Evolutionary conservation across 2,888 invertebrate species (phyloP).

Genomic region (Microplitis deprimator): DNA sequence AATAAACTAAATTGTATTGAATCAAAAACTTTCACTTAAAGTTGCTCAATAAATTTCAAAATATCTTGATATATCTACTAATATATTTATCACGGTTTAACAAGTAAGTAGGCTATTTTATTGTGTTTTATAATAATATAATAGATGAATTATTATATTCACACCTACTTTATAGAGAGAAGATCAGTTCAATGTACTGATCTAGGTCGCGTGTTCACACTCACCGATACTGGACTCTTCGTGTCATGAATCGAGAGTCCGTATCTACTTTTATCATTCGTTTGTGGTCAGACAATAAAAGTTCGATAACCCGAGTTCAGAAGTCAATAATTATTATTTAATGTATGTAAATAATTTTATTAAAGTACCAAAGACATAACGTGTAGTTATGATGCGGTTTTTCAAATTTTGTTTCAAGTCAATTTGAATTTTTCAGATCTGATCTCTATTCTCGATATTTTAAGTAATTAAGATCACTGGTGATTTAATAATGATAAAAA

Average conservation of each 20-base stretch:
- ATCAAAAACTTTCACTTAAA: slow-evolving; percentile 19
- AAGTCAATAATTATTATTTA: too few species aligned
- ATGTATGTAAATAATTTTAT: too few species aligned
- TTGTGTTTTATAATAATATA: too few species aligned
- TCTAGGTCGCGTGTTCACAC: slow-evolving; percentile 24
- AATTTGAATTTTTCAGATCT: too few species aligned
- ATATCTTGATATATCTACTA: too few species aligned
- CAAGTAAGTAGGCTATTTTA: too few species aligned
- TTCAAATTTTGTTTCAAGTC: too few species aligned
- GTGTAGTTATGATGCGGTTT: too few species aligned
- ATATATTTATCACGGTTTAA: too few species aligned
- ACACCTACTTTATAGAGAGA: background rate
- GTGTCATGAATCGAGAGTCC: background rate
- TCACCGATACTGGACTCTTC: slow-evolving; percentile 21
- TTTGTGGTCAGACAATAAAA: background rate
- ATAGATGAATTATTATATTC: background rate
- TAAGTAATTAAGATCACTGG: too few species aligned
- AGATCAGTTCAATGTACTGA: slow-evolving; percentile 30
- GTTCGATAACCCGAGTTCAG: background rate
- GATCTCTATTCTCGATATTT: too few species aligned
- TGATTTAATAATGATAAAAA: background rate
- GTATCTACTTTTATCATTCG: background rate
- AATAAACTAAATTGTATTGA: background rate
- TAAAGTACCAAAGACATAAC: too few species aligned
- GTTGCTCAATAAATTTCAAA: background rate